These are phyloP conservation scores for Spea multiplicata DNA, from an alignment of 2,113 vertebrate species.

Conservation along the genomic window DNA sequence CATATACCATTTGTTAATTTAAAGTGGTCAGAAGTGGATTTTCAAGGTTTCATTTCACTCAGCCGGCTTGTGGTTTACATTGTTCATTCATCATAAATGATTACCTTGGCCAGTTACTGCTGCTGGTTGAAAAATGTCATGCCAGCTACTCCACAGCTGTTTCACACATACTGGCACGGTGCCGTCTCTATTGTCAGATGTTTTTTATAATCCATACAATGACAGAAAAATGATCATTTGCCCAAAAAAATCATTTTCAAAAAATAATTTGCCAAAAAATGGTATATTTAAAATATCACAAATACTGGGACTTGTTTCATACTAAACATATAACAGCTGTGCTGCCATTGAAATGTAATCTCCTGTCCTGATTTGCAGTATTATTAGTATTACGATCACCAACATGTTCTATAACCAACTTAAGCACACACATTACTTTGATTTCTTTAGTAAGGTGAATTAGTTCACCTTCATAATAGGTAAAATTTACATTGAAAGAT, in stretches of 20 bases:
- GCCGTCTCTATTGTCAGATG: neutral
- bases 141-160: neutral
- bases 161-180: neutral
- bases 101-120: neutral
- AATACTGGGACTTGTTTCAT: neutral
- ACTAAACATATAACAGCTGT: neutral
- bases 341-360: neutral
- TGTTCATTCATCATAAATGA: neutral
- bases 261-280: neutral
- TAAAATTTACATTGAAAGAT: too few relatives aligned
- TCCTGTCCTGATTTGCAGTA: too few relatives aligned
- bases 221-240: neutral
- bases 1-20: neutral
- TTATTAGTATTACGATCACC: too few relatives aligned
- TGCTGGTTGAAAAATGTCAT: neutral
- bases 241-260: neutral
- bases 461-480: too few relatives aligned
- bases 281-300: neutral
- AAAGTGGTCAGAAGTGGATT: neutral
- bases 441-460: too few relatives aligned
- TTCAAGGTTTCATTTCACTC: neutral
- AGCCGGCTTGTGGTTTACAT: slow-evolving; percentile 1
- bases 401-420: too few relatives aligned
- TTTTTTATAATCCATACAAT: neutral
- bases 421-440: too few relatives aligned